Conservation (phyloP, 2,888 invertebrate genomes). For the Archaeoteleia sp. region DNA sequence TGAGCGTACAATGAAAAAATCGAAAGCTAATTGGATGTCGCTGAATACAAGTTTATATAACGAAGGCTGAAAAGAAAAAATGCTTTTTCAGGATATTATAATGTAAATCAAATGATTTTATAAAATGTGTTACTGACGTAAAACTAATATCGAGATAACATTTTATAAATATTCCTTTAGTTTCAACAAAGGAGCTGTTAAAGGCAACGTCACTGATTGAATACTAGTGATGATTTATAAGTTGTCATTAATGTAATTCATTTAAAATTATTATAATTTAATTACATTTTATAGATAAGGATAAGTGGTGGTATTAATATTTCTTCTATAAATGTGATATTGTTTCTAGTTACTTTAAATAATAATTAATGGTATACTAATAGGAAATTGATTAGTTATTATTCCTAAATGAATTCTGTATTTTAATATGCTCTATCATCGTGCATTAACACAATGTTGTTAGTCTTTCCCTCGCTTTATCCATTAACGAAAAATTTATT, state of each 20-base stretch:
- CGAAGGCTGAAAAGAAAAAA: slow-evolving; percentile 1
- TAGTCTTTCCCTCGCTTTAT: too few relatives aligned
- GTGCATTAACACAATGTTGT: too few relatives aligned
- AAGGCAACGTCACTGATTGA: background rate
- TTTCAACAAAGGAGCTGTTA: background rate
- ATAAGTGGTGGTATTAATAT: background rate
- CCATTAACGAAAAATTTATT: too few relatives aligned
- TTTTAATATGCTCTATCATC: too few relatives aligned
- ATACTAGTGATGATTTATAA: background rate
- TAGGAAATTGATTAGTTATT: too few relatives aligned
- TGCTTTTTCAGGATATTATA: slow-evolving; percentile 1
- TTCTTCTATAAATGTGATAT: background rate
- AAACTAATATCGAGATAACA: background rate
- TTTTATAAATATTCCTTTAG: background rate
- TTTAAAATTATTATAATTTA: background rate
- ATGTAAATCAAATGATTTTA: background rate
- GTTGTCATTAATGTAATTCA: background rate
- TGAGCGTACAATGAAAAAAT: slow-evolving; percentile 22
- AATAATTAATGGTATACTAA: too few relatives aligned
- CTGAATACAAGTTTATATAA: slow-evolving; percentile 31
- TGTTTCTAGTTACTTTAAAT: too few relatives aligned
- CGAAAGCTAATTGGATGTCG: slow-evolving; percentile 44
- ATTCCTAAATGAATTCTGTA: too few relatives aligned
- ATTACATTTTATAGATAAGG: too few relatives aligned
- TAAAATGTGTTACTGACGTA: background rate